Evolutionary conservation across 2,113 vertebrate genomes (phyloP), one percentile per base, ranked within the genome.

Genomic region (Nesoenas mayeri): DNA sequence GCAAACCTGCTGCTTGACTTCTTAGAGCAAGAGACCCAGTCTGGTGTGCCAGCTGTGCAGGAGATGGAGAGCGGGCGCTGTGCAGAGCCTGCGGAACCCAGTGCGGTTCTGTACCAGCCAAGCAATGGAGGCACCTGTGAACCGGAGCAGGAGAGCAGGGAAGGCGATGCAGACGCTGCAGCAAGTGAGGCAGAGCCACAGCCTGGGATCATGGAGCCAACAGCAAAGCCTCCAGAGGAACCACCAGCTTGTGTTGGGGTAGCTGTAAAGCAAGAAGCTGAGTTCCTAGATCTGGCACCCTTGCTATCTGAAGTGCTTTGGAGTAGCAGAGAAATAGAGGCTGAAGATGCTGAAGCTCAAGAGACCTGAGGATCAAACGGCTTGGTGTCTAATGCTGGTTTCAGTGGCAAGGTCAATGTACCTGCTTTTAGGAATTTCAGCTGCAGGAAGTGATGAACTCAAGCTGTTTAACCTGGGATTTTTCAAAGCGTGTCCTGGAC

Each of bases 71-170:
- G 18, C 70, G 64, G 7, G 5, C 0, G 2, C 56, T 10, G 5
- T 2, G 17, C 18, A 11, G 60, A 83, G 51, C 47, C n/a, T 9
- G 31, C 1, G 1, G 71, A 71, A 2, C 26, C 3, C 5, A 10
- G n/a, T 0, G 4, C 58, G 38, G 18, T 0, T 38, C 12, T 34
- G 7, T 1, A 2, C 24, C 71, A 65, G 51, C 1, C 26, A 15
- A 31, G 42, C 2, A 7, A 18, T 4, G 34, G 38, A 66, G 70
- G 36, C n/a, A 20, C 18, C 1, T 1, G 31, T 31, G 89, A 77
- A 7, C 58, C 53, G 57, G 20, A 57, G 12, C n/a, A 16, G 3
- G 10, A 65, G 28, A 60, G 21, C 25, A 34, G 22, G 15, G 75
- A 25, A 13, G 2, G 12, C 3, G 22, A 28, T 7, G n/a, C 47